Conservation (phyloP, 2,113 vertebrate genomes). For the Macrotis lagotis region DNA sequence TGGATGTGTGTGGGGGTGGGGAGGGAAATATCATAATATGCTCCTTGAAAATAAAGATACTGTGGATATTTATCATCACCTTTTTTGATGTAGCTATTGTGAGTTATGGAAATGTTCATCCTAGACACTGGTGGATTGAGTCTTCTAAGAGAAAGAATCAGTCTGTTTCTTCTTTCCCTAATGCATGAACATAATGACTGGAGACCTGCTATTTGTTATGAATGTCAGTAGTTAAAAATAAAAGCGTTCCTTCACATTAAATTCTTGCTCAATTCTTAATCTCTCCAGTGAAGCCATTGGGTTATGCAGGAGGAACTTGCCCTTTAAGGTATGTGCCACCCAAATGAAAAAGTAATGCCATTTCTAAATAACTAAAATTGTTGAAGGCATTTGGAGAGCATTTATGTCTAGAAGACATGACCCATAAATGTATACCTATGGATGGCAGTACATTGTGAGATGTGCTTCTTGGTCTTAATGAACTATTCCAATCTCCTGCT, state of each 20-base stretch:
- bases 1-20: background rate
- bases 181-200: background rate
- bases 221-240: background rate
- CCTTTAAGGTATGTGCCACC: background rate
- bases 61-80: background rate
- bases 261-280: background rate
- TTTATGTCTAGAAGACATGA: background rate
- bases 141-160: background rate
- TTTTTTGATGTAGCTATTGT: background rate
- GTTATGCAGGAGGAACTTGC: background rate
- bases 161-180: background rate
- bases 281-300: background rate
- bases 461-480: background rate
- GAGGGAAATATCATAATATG: background rate
- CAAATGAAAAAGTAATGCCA: background rate
- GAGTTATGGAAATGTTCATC: background rate
- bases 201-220: background rate
- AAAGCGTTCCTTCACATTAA: background rate
- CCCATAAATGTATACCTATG: background rate
- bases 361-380: background rate
- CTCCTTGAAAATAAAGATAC: background rate
- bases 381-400: background rate
- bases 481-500: background rate
- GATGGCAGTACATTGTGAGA: background rate
- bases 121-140: background rate